Base-by-base conservation (phyloP, 1,140 invertebrate species). In the Epicauta chinensis region DNA sequence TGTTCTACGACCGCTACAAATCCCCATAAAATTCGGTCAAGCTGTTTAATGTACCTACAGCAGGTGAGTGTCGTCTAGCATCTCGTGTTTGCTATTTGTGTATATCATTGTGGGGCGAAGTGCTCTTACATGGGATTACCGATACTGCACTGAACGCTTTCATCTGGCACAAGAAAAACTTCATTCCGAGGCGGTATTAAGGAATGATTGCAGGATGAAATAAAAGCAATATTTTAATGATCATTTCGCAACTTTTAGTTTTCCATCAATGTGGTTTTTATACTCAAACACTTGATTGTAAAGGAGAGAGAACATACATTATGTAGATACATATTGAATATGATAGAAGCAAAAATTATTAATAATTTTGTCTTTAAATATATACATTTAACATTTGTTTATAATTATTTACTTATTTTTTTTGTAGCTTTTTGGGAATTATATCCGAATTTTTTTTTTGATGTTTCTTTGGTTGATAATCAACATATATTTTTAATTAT, bases 211-310 rank as follows among this genome's bases (percentile, higher is more conserved):
- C 4, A 10, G 4, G 10, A 6, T 37, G 35, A 37, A 37, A 37
- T 15, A 37, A 37, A 5, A 13, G 4, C 14, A 4, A 37, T 1
- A 13, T 37, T 37, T 37, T 37, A 12, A 13, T 12, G 42, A 37
- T 50, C 47, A 54, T 32, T 23, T 23, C 23, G 4, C 23, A 23
- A 23, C 23, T 23, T 23, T 23, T 58, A 54, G 51, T 60, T 65
- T 60, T 62, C 63, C 60, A 63, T 65, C 63, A 64, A 63, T 63
- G 63, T 65, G 60, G 56, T 54, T 63, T 57, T 60, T 23, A n/a
- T n/a, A 65, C 59, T 63, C 46, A 63, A 65, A 65, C 60, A 63
- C 56, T 65, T 63, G 61, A 65, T 65, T 65, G 63, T 62, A 62
- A 63, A 56, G 59, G 63, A 23, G 23, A 23, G 53, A 65, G 63